Evolutionary conservation across 2,113 vertebrate genomes (phyloP).

Genomic region (Paedocypris sp.): DNA sequence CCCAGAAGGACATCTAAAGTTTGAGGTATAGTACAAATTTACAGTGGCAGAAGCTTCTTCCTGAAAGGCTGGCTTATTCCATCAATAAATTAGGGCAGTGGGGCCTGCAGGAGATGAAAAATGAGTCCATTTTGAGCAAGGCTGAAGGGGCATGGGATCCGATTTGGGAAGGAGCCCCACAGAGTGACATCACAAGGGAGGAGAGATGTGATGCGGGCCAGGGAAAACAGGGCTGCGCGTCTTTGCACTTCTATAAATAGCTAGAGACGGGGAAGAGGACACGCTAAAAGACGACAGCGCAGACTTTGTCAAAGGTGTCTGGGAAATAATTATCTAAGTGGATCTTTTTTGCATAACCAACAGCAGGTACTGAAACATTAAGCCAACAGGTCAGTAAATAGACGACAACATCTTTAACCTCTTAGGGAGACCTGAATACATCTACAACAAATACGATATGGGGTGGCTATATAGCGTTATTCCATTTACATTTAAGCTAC

Average conservation of each 20-base stretch:
- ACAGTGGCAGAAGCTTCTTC: constrained; percentile 22
- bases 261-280: neutral
- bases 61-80: constrained; percentile 44
- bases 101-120: constrained; percentile 49
- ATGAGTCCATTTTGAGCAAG: constrained; percentile 46
- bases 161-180: constrained; percentile 35
- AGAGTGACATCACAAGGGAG: constrained; percentile 50
- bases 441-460: neutral
- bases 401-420: neutral
- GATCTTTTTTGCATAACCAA: constrained; percentile 11
- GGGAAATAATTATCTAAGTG: constrained; percentile 40
- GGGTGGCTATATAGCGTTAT: no score
- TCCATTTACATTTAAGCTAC: no score
- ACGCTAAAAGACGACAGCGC: neutral
- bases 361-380: neutral
- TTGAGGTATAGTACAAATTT: neutral
- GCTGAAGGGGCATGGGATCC: constrained; percentile 36
- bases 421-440: neutral
- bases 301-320: constrained; percentile 26
- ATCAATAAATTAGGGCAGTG: constrained; percentile 43
- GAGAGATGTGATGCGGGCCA: constrained; percentile 31
- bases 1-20: neutral
- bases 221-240: constrained; percentile 35
- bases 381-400: neutral
- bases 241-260: constrained; percentile 31